Evolutionary conservation across 2,113 vertebrate species (phyloP).

Genomic region (sheep (Ovis aries)): ARS-UI_Ramb_v3.0 NC_056060.1:20091001-20091500

Average conservation of each 20-base stretch:
- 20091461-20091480: background rate
- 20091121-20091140: background rate
- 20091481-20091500: background rate
- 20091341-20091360: background rate
- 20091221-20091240: conserved; percentile 16
- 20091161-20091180: background rate
- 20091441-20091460: background rate
- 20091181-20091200: background rate
- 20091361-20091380: background rate
- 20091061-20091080: background rate
- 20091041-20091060: background rate
- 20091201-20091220: background rate
- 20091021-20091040: background rate
- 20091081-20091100: background rate
- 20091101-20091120: background rate
- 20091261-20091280: background rate
- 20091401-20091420: background rate
- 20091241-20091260: background rate
- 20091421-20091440: background rate
- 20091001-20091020: background rate
- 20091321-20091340: background rate
- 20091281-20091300: background rate
- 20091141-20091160: background rate
- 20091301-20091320: background rate
- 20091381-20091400: background rate